Conservation (phyloP, 92 coral and sea anemone species). For the Actinostola sp. region DNA sequence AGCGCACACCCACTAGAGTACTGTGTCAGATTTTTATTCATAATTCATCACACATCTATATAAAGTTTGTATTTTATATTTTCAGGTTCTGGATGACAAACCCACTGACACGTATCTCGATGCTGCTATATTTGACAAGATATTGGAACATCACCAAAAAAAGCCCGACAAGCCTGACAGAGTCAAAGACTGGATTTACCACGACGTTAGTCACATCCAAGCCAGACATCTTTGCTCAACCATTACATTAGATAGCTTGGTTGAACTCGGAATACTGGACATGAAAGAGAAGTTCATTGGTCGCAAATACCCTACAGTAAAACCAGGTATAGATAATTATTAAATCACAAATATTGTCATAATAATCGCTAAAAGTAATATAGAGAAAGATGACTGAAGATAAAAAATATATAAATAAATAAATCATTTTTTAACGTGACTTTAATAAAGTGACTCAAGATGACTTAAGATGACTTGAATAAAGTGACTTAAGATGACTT, state of each 20-base stretch:
- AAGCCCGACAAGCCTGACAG: constrained; percentile 38
- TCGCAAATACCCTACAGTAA: constrained; percentile 59
- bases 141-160: constrained; percentile 41
- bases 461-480: no score
- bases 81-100: constrained; percentile 41
- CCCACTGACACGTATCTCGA: constrained; percentile 65
- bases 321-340: constrained; percentile 71
- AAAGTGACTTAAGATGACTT: no score
- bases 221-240: constrained; percentile 52
- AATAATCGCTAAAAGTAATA: not conserved
- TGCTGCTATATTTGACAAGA: constrained; percentile 51
- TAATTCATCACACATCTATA: not conserved
- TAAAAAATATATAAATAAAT: no score
- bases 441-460: no score
- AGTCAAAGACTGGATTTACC: constrained; percentile 31
- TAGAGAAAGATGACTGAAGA: no score
- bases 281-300: constrained; percentile 40
- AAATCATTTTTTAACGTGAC: no score
- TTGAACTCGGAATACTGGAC: constrained; percentile 60
- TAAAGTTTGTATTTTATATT: not conserved
- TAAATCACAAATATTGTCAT: no score
- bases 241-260: constrained; percentile 59
- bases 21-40: no score
- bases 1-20: no score
- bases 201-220: constrained; percentile 40